Evolutionary conservation across 2,797 vertebrate species (phyloP).

Genomic region (Dipus sagitta): DNA sequence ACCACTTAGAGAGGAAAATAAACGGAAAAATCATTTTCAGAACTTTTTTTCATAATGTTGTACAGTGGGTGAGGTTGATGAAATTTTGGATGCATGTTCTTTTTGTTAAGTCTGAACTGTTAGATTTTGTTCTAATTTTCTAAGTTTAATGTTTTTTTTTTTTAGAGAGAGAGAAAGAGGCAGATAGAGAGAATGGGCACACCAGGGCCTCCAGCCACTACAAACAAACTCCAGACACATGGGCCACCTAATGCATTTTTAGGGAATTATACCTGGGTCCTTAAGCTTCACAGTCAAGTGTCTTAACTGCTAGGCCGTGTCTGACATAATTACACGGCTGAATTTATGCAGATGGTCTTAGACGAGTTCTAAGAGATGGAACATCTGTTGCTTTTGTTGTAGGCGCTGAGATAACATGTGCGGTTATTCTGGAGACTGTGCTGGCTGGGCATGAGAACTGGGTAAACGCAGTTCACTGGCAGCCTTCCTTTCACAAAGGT

Average conservation of each 20-base stretch:
- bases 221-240: too few relatives aligned
- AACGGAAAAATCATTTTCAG: slow-evolving; percentile 27
- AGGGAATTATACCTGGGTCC: too few relatives aligned
- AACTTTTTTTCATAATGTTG: slow-evolving; percentile 52
- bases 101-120: slow-evolving; percentile 35
- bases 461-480: slow-evolving; percentile 98
- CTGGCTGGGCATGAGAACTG: slow-evolving; percentile 98
- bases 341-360: not conserved
- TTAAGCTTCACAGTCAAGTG: too few relatives aligned
- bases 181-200: too few relatives aligned
- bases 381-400: slow-evolving; percentile 76
- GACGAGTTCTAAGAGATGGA: slow-evolving; percentile 66
- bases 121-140: too few relatives aligned
- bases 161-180: too few relatives aligned
- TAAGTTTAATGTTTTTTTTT: too few relatives aligned
- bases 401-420: slow-evolving; percentile 88
- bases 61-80: not conserved
- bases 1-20: not conserved
- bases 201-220: too few relatives aligned
- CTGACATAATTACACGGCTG: not conserved
- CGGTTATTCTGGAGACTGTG: slow-evolving; percentile 94
- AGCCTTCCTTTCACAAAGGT: slow-evolving; percentile 93
- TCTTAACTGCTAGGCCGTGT: too few relatives aligned
- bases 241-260: too few relatives aligned
- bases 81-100: slow-evolving; percentile 29